phyloP scores from a whole-genome alignment of 2,113 vertebrate species.

The Etheostoma spectabile region DNA sequence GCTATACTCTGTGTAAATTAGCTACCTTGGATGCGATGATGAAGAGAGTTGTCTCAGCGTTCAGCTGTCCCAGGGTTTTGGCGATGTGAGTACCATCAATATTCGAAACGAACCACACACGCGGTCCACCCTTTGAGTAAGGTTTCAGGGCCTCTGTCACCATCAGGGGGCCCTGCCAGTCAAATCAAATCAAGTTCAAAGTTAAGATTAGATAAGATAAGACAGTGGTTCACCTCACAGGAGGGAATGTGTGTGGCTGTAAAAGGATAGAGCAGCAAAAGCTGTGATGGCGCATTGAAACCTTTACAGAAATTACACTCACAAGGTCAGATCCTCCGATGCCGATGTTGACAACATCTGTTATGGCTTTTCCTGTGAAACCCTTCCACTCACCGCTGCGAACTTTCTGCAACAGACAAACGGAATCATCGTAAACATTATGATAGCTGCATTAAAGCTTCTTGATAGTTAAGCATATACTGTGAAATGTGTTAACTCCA shows the following conservation, averaged over 20 bases:
- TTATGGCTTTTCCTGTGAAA: conserved; percentile 93
- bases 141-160: conserved; percentile 96
- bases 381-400: conserved; percentile 96
- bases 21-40: conserved; percentile 96
- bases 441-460: neutral
- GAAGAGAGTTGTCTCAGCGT: conserved; percentile 92
- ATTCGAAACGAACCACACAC: conserved; percentile 97
- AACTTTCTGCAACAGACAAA: conserved; percentile 85
- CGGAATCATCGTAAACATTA: neutral
- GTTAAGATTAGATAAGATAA: neutral
- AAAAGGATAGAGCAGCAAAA: neutral
- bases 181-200: conserved; percentile 9
- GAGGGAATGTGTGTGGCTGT: neutral
- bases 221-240: neutral
- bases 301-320: conserved; percentile 62
- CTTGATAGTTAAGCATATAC: neutral
- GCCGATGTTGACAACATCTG: conserved; percentile 94
- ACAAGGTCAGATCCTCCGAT: conserved; percentile 98
- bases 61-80: conserved; percentile 93
- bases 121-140: conserved; percentile 92
- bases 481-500: neutral
- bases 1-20: neutral
- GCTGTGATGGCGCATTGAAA: neutral
- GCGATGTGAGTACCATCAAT: conserved; percentile 97
- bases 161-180: conserved; percentile 93